Conservation (phyloP, 2,888 invertebrate genomes). For the Ectemnius continuus region DNA sequence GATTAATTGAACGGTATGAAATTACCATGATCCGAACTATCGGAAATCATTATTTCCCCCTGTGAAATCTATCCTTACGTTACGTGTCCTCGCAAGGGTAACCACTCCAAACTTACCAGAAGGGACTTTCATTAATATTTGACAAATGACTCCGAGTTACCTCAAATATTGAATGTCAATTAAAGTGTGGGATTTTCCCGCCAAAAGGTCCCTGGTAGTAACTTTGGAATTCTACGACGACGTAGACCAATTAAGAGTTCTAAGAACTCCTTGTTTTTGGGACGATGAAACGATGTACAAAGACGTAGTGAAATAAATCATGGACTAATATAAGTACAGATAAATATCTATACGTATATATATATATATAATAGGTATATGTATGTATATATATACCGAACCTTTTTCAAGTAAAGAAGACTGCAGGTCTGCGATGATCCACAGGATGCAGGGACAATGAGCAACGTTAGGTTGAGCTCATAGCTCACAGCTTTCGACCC, state of each 20-base stretch:
- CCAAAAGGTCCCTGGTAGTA: too few species aligned
- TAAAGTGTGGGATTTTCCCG: too few species aligned
- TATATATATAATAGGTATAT: slow-evolving; percentile 31
- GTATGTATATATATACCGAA: slow-evolving; percentile 68
- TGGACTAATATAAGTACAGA: slow-evolving; percentile 44
- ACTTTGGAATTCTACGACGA: slow-evolving; percentile 15
- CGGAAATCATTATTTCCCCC: too few species aligned
- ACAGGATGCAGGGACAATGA: slow-evolving; percentile 72
- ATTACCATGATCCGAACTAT: not conserved
- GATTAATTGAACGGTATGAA: slow-evolving; percentile 25
- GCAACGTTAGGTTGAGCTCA: slow-evolving; percentile 69
- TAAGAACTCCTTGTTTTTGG: too few species aligned
- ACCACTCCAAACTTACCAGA: slow-evolving; percentile 21
- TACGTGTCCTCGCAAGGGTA: slow-evolving; percentile 10
- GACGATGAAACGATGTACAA: slow-evolving; percentile 40
- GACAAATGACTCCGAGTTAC: too few species aligned
- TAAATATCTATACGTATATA: slow-evolving; percentile 29
- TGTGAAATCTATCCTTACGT: slow-evolving; percentile 14
- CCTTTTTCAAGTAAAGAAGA: slow-evolving; percentile 78
- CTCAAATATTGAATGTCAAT: too few species aligned
- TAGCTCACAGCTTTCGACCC: slow-evolving; percentile 71
- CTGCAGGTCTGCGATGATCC: slow-evolving; percentile 78
- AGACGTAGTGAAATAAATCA: slow-evolving; percentile 45
- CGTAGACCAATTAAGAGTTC: too few species aligned
- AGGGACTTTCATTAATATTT: too few species aligned